Conservation (phyloP, 2,888 invertebrate genomes). For the Metallyticus violacea region DNA sequence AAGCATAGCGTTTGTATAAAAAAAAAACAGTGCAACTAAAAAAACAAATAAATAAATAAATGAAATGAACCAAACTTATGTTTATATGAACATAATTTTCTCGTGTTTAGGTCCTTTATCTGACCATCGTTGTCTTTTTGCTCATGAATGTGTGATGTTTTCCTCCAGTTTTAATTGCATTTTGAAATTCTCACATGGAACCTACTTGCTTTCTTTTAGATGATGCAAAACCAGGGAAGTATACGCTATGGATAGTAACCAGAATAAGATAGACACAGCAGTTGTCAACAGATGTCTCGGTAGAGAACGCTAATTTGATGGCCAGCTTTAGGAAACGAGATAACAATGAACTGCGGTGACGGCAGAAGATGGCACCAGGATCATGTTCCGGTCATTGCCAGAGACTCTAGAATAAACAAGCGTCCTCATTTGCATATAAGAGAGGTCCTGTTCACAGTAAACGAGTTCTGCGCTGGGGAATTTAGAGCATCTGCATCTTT, state of each 20-base stretch:
- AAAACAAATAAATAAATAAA: too few relatives aligned
- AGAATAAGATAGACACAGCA: not conserved
- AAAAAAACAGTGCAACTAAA: too few relatives aligned
- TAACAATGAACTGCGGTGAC: not conserved
- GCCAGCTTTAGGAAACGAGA: not conserved
- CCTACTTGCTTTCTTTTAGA: not conserved
- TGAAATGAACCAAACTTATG: too few relatives aligned
- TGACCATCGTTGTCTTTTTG: too few relatives aligned
- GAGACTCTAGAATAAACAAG: not conserved
- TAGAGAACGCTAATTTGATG: not conserved
- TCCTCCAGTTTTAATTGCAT: too few relatives aligned
- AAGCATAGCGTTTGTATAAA: too few relatives aligned
- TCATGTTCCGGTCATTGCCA: not conserved
- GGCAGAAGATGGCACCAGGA: not conserved
- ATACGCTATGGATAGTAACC: too few relatives aligned
- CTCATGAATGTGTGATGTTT: too few relatives aligned
- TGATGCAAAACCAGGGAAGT: not conserved
- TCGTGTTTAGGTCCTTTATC: too few relatives aligned
- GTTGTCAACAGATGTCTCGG: not conserved
- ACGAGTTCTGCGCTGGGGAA: not conserved
- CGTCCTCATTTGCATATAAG: not conserved
- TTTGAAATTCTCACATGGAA: too few relatives aligned
- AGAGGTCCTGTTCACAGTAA: not conserved
- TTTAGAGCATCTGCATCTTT: too few relatives aligned
- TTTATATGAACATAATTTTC: too few relatives aligned